Base-by-base conservation (phyloP, 2,797 vertebrate genomes). In the Setipinna tenuifilis region DNA sequence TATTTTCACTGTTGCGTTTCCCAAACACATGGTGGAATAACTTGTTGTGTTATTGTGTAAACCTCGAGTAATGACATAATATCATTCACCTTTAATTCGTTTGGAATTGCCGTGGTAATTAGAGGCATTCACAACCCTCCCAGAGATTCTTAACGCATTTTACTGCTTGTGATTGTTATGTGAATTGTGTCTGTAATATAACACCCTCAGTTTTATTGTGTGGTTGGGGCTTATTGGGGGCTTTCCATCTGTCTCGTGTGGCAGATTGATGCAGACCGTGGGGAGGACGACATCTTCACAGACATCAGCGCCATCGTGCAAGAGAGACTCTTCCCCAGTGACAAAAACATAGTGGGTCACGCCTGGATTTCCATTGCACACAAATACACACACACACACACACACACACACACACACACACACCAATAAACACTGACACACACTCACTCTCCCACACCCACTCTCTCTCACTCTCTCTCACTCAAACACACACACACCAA, bases 211-310 rank as follows among this genome's bases (percentile, higher is more conserved):
- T 54, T 54, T 3, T 54, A 54, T 54, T 61, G 58, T 61, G 58
- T 61, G 58, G 58, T 61, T 3, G 1, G 58, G 19, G 5, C 58
- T 61, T 12, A 28, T 11, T 68, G 23, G 23, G 62, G 31, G 68
- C 14, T 31, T 75, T 17, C 28, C 6, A 31, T 31, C 25, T 75
- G 28, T 75, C 16, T 19, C 11, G 17, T 35, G 14, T 14, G 19
- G 28, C 88, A 95, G 94, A 91, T 95, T 58, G 93, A 94, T 85
- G 94, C 93, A 0, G 93, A 95, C 85, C 90, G 92, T 83, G 93
- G 93, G 12, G 93, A 95, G 75, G 90, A 93, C 2, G 90, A 91
- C 21, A 92, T 95, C 87, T 95, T 94, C 83, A 89, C 88, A 28
- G 93, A 94, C 86, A 94, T 95, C 75, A 88, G 88, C 75, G 86